These are phyloP conservation scores for Esox masquinongy DNA, from an alignment of 2,797 vertebrate species.

Conservation along the genomic window DNA sequence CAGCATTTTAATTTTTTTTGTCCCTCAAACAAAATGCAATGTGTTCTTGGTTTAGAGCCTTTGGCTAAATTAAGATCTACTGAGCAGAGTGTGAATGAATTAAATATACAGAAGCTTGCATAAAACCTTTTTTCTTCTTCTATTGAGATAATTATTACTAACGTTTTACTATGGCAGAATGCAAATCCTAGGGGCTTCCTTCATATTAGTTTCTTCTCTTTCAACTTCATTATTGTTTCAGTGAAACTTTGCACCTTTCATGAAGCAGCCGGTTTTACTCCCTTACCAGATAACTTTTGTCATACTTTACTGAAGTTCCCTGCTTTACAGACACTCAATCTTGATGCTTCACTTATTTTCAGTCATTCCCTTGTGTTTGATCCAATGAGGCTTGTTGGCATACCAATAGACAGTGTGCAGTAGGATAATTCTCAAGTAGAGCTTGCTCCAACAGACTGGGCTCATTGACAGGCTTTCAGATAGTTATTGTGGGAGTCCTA, in stretches of 20 bases:
- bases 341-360: slow-evolving; percentile 15
- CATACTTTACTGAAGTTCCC: slow-evolving; percentile 5
- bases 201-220: slow-evolving; percentile 28
- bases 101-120: slow-evolving; percentile 22
- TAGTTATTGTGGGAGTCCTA: neutral
- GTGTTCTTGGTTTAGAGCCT: slow-evolving; percentile 17
- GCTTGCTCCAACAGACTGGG: neutral
- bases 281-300: slow-evolving; percentile 10
- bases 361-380: neutral
- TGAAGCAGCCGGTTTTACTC: slow-evolving; percentile 20
- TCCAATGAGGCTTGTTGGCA: slow-evolving; percentile 15
- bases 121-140: neutral
- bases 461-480: slow-evolving; percentile 8
- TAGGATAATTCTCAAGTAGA: neutral
- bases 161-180: slow-evolving; percentile 9
- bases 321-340: slow-evolving; percentile 3
- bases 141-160: slow-evolving; percentile 17
- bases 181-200: slow-evolving; percentile 17
- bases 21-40: slow-evolving; percentile 19
- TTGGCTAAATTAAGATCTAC: slow-evolving; percentile 19
- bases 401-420: slow-evolving; percentile 9
- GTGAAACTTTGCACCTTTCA: slow-evolving; percentile 28
- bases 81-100: slow-evolving; percentile 9
- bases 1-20: neutral
- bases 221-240: slow-evolving; percentile 33